Conservation (phyloP, 2,888 invertebrate species). For the Hololepta plana region DNA sequence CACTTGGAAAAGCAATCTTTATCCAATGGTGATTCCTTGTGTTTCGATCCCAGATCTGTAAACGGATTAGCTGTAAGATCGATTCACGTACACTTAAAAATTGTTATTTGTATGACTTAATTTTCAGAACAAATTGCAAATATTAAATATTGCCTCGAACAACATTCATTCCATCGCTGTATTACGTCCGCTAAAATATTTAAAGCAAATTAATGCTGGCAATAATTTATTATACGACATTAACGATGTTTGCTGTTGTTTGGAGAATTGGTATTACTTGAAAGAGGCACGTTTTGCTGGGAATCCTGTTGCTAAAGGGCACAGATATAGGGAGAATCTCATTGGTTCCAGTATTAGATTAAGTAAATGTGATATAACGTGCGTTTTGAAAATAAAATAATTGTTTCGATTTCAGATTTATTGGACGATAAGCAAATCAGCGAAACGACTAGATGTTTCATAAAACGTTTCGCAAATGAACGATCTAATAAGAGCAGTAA, state of each 20-base stretch:
- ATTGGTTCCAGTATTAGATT: constrained; percentile 41
- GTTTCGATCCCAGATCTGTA: constrained; percentile 47
- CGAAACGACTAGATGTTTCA: constrained; percentile 38
- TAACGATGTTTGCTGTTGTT: constrained; percentile 32
- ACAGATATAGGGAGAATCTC: constrained; percentile 47
- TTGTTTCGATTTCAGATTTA: constrained; percentile 27
- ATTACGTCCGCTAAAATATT: constrained; percentile 31
- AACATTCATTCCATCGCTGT: constrained; percentile 35
- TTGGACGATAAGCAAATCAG: constrained; percentile 41
- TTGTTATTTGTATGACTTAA: constrained; percentile 7
- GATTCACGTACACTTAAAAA: neutral
- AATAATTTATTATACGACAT: constrained; percentile 38
- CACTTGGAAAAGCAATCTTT: constrained; percentile 49
- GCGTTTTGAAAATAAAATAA: neutral
- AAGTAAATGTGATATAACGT: constrained; percentile 26
- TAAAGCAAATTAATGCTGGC: constrained; percentile 37
- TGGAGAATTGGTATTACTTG: constrained; percentile 36
- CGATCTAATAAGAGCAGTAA: constrained; percentile 20
- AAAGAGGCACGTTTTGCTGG: constrained; percentile 37
- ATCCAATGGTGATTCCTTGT: constrained; percentile 34
- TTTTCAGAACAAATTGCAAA: constrained; percentile 34
- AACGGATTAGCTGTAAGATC: constrained; percentile 35
- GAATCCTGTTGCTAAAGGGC: constrained; percentile 43
- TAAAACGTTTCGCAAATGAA: constrained; percentile 41
- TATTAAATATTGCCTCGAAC: constrained; percentile 45